Evolutionary conservation across 2,797 vertebrate genomes (phyloP), one percentile per base, ranked within the genome.

Genomic region (Cirrhinus molitorella): DNA sequence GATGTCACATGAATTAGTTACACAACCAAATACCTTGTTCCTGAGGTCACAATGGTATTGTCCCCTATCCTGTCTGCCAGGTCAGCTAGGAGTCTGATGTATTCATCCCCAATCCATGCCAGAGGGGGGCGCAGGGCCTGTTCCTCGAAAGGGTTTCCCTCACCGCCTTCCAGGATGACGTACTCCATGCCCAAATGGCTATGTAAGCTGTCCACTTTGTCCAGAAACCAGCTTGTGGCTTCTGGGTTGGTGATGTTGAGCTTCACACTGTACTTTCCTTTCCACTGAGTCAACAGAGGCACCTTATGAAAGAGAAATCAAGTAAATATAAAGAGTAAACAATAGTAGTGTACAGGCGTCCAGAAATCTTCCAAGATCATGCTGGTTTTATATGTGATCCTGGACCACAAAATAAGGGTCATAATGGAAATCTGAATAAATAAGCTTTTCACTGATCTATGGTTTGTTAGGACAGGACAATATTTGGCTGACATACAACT

Each of bases 201-300:
- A 90, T 77, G 92, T 75, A 97, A 88, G 67, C 65, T 90, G 34
- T 65, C 94, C 87, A 96, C 95, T 21, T 92, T 92, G 5, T 95
- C 94, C 92, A 96, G 89, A 90, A 94, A 97, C 97, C 97, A 98
- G 89, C 86, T 88, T 40, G 95, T 92, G 0, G 96, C 96, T 28
- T 81, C 93, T 21, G 95, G 91, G 31, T 95, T 96, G 81, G 94
- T 96, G 90, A 96, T 91, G 37, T 98, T 97, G 66, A 98, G 92
- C 91, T 96, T 96, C 51, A 96, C 95, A 0, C 96, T 96, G 83
- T 96, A 96, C 86, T 87, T 95, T 57, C 95, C 96, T 88, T 89
- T 95, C 97, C 97, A 97, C 61, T 91, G 94, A 86, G 93, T 95
- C 92, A 98, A 92, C 90, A 98, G 88, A 0, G 96, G 97, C 77